Evolutionary conservation across 2,888 invertebrate species (phyloP), one percentile per base, ranked within the genome.

Genomic region (Lasioglossum pauxillum): DNA sequence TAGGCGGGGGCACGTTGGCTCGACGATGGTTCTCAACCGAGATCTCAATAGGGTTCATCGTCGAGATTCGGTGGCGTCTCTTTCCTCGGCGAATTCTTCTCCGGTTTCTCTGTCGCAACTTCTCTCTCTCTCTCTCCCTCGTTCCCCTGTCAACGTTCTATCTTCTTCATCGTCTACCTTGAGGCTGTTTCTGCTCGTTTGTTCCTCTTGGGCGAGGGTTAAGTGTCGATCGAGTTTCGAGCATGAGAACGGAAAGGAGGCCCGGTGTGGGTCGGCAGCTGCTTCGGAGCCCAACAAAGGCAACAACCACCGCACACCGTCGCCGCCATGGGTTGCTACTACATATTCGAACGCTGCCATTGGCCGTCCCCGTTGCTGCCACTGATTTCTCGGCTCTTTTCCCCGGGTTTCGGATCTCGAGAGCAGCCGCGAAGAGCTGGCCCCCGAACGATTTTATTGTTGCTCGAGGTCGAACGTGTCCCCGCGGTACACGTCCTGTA

Each of bases 181-280:
- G 77, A 27, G 76, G 80, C 84, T 35, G 41, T 82, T 78, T 53
- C 72, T 46, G 31, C 27, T 31, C 77, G 82, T 77, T 78, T 71
- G 49, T 57, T 60, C 75, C 73, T 57, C 64, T 72, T 72, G 35
- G 64, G 75, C 80, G 88, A 88, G 88, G 91, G 90, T 90, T 92
- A 93, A 93, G 93, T 90, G 92, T 93, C 93, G 94, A 94, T 94
- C 94, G 93, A 94, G 94, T 94, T 94, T 94, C 93, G 92, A 91
- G 93, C 91, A 94, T 94, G 95, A 94, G 95, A 95, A 94, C 94
- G 94, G 94, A 94, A 94, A 92, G 93, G 91, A 92, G 93, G 91
- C 91, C 91, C 90, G 91, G 92, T 92, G 92, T 91, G 90, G 92
- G 90, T 90, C 92, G 91, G 92, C 93, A 93, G 93, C 93, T 92